Evolutionary conservation across 2,113 vertebrate genomes (phyloP), one percentile per base, ranked within the genome.

Genomic region (Phyllostomus discolor): DNA sequence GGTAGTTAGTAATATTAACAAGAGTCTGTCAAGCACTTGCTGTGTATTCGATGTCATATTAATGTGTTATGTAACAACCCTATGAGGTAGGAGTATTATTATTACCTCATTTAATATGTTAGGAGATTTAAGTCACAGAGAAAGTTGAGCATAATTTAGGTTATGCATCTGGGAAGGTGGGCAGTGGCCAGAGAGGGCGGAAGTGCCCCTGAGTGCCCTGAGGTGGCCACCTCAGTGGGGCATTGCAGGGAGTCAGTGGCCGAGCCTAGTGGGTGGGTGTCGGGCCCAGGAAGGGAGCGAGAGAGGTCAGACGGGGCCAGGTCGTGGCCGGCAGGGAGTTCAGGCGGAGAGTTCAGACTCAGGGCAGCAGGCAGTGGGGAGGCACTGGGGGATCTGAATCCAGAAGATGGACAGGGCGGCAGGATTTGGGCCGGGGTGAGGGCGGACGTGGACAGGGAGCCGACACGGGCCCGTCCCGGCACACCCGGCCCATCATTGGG

Each of bases 371-470:
- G 54, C 80, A 33, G 10, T 6, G 33, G 73, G 84, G 80, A 72
- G 12, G 62, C 72, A 84, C 76, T 52, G 26, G 52, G 52, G 48
- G 43, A 28, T 52, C 80, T 80, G 52, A 79, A 80, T 80, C 75
- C 76, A 38, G 64, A 94, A 86, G 72, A 89, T 78, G 17, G 38
- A 84, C 33, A 24, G 81, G 82, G 91, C 73, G 41, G 52, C 46
- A 73, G 67, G 33, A 86, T 81, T 93, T 26, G 14, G 48, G 72
- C 59, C 72, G 20, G 31, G 83, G 62, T 0, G 4, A 66, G 41
- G 83, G 64, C 14, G 62, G 72, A 88, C 35, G 33, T 33, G 50
- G 76, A 50, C 7, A 33, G 59, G 33, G 11, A 79, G 48, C 73
- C 2, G 46, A 35, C 0, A 2, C 1, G 35, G 52, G 38, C 48